Base-by-base conservation (phyloP, 2,113 vertebrate genomes). In the Merops nubicus region DNA sequence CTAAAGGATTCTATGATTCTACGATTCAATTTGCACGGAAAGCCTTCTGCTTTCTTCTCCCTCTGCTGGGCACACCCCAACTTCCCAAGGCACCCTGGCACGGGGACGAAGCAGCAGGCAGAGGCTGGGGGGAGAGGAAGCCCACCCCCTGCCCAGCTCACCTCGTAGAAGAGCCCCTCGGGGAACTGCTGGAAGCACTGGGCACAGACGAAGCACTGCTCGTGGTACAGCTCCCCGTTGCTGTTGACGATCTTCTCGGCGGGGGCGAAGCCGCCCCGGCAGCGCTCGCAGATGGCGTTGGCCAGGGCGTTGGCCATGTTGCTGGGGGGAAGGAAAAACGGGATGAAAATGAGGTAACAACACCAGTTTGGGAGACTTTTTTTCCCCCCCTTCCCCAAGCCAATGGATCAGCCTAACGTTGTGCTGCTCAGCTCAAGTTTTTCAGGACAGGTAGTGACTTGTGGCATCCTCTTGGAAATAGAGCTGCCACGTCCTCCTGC, bases 161-260 rank as follows among this genome's bases (percentile, higher is more conserved):
- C 99, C 99, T 99, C 99, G 3, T 99, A 99, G 98, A 99, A 99
- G 76, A 99, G 99, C 25, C 99, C 99, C 57, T 99, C 99, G 0
- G 99, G 99, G 93, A 99, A 99, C 97, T 99, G 99, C 95, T 99
- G 99, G 88, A 99, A 99, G 97, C 99, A 99, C 98, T 99, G 99
- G 11, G 99, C 99, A 0, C 99, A 99, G 75, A 99, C 99, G 0
- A 99, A 99, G 96, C 99, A 99, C 97, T 99, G 99, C 94, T 99
- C 99, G 0, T 99, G 99, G 97, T 99, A 99, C 73, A 99, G 98
- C 84, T 99, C 99, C 0, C 99, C 99, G 0, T 99, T 99, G 78
- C 99, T 99, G 98, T 99, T 99, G 64, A 99, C 99, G 0, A 99
- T 99, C 97, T 99, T 99, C 98, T 99, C 99, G 0, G 99, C 98